Evolutionary conservation across 2,113 vertebrate species (phyloP).

Genomic region (Progne subis): DNA sequence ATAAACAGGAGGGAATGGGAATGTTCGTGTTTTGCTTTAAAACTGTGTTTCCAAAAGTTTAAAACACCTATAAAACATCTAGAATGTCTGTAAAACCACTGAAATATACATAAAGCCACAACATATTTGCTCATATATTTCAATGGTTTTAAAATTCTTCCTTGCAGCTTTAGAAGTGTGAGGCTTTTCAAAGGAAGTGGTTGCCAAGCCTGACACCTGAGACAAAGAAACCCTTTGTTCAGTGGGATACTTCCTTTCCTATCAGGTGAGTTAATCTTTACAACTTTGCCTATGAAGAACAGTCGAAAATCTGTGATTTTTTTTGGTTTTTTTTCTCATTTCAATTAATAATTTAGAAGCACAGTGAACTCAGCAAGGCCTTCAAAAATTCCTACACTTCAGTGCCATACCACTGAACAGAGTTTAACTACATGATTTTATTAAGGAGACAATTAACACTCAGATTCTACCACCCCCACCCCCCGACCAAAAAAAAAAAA

Average conservation of each 20-base stretch:
- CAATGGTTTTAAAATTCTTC: neutral
- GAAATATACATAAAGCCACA: neutral
- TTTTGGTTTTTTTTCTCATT: neutral
- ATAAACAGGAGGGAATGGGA: neutral
- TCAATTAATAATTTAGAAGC: constrained; percentile 63
- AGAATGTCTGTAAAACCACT: neutral
- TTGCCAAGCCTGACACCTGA: neutral
- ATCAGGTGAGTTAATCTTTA: neutral
- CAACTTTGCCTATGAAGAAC: neutral
- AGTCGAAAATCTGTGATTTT: neutral
- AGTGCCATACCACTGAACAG: neutral
- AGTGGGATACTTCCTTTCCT: neutral
- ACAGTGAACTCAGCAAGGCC: constrained; percentile 44
- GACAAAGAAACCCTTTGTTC: neutral
- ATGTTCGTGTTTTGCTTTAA: neutral
- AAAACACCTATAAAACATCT: neutral
- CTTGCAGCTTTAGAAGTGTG: neutral
- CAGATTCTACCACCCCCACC: too few relatives aligned
- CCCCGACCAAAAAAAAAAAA: too few relatives aligned
- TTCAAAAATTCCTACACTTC: constrained; percentile 52
- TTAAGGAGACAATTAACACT: constrained; percentile 65
- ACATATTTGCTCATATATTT: neutral
- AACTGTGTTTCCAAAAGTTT: neutral
- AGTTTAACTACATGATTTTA: constrained; percentile 65
- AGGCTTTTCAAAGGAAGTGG: neutral